These are phyloP conservation scores for Zosterops borbonicus DNA, from an alignment of 2,113 vertebrate species.

Conservation along the genomic window DNA sequence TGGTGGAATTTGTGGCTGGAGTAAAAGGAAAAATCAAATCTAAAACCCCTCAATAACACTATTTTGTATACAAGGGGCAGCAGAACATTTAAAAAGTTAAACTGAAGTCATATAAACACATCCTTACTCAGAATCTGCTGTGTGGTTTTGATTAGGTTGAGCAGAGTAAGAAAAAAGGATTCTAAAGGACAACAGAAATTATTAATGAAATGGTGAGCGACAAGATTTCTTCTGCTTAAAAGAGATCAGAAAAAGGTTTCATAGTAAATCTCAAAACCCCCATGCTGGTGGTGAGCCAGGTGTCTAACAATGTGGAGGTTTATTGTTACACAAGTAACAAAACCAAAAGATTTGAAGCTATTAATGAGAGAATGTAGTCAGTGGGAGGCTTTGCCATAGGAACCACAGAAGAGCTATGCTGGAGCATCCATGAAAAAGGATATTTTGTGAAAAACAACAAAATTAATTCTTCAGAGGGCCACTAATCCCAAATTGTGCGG, in stretches of 20 bases:
- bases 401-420: neutral
- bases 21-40: neutral
- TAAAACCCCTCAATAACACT: neutral
- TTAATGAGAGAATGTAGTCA: neutral
- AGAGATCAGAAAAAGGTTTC: neutral
- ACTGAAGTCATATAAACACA: neutral
- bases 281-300: neutral
- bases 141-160: neutral
- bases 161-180: neutral
- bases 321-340: neutral
- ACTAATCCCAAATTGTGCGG: neutral
- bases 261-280: neutral
- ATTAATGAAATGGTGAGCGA: neutral
- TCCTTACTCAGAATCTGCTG: neutral
- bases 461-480: neutral
- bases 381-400: neutral
- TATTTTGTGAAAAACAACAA: neutral
- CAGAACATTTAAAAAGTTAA: neutral
- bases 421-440: neutral
- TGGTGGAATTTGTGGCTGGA: neutral
- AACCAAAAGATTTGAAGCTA: neutral
- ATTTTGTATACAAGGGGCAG: neutral
- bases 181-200: neutral
- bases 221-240: neutral
- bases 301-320: neutral